A percentile compares a stretch with the other conserved stretches of the same genome.
phyloP scores from a whole-genome alignment of 23 tunicate species.

The Trididemnum clinides region DNA sequence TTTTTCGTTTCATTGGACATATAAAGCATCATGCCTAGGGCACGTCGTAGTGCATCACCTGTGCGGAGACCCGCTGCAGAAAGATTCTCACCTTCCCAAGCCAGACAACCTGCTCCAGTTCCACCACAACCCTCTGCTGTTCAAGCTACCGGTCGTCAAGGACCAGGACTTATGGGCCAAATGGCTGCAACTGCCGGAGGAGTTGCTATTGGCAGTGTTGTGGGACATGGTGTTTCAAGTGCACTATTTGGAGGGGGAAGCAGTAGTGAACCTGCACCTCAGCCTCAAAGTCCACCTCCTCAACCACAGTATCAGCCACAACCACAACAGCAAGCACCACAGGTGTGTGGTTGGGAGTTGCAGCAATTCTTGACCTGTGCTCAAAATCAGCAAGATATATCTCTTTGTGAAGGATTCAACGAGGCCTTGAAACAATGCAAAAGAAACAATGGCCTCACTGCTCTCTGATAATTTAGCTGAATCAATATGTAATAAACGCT shows the following conservation, averaged over 20 bases:
- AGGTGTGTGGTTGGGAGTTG: conserved; percentile 75
- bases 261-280: conserved; percentile 19
- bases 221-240: conserved; percentile 79
- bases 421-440: conserved; percentile 92
- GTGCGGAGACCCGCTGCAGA: conserved; percentile 71
- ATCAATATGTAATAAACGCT: too few relatives aligned
- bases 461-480: too few relatives aligned
- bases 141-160: conserved; percentile 45
- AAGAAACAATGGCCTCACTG: conserved; percentile 20
- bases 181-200: conserved; percentile 91
- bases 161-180: conserved; percentile 84
- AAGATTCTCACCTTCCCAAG: conserved; percentile 24
- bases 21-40: conserved; percentile 53
- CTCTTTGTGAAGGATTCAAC: conserved; percentile 83
- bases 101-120: conserved; percentile 15
- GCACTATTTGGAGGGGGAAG: conserved; percentile 69
- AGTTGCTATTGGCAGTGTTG: conserved; percentile 78
- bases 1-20: too few relatives aligned
- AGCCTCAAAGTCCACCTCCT: conserved; percentile 32
- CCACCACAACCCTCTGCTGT: conserved; percentile 43
- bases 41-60: conserved; percentile 51
- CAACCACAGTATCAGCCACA: conserved; percentile 28
- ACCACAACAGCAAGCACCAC: conserved; percentile 32
- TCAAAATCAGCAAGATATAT: conserved; percentile 73
- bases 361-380: conserved; percentile 85